Percentiles rank a stretch among this genome's conserved stretches.
phyloP scores from a whole-genome alignment of 2,113 vertebrate genomes.

The Aptenodytes patagonicus region DNA sequence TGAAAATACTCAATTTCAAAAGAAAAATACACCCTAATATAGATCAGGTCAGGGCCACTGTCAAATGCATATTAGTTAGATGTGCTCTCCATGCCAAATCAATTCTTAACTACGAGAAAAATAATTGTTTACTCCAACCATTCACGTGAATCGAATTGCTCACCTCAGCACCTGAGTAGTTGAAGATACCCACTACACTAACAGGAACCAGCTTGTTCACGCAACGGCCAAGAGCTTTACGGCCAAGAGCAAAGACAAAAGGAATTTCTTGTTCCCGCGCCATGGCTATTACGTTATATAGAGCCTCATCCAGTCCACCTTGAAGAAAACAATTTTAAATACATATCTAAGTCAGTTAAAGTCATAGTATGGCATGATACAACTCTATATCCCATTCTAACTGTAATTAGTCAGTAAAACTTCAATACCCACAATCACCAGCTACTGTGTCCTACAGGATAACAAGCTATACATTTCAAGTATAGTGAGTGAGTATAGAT shows the following conservation, averaged over 20 bases:
- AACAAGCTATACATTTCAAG: neutral
- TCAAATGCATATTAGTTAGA: neutral
- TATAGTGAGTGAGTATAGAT: neutral
- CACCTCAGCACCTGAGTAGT: conserved; percentile 95
- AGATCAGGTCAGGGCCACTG: neutral
- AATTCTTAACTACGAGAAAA: neutral
- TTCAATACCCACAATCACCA: neutral
- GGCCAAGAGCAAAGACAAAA: conserved; percentile 95
- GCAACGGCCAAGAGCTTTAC: conserved; percentile 95
- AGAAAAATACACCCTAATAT: accelerated
- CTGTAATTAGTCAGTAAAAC: neutral
- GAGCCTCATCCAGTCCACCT: conserved; percentile 96
- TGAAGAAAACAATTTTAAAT: neutral
- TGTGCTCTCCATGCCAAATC: neutral
- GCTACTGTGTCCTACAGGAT: neutral
- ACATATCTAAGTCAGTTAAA: neutral
- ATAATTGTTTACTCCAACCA: neutral
- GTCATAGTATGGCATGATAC: neutral
- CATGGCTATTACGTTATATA: conserved; percentile 98
- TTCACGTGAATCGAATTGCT: neutral
- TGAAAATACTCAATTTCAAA: neutral
- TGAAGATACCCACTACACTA: conserved; percentile 97
- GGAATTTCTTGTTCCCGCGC: conserved; percentile 97
- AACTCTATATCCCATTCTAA: neutral
- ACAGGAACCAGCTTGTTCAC: conserved; percentile 98